Conservation (phyloP, 1,140 invertebrate species). For the Holcopasites calliopsidis region DNA sequence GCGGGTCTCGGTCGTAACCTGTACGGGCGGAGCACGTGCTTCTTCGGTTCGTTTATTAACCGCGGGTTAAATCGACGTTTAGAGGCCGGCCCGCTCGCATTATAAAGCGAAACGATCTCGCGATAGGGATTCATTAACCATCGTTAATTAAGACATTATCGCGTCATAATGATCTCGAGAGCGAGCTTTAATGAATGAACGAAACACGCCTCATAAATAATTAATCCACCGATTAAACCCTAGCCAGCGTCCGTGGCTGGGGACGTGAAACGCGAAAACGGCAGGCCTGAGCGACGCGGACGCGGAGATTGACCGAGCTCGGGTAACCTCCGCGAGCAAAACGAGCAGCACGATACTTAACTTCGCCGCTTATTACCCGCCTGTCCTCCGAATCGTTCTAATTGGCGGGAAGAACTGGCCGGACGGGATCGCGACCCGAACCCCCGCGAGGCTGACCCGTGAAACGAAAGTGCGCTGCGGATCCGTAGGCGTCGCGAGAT, state of each 20-base stretch:
- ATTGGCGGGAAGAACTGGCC: conserved; percentile 39
- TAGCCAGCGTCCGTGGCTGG: conserved; percentile 71
- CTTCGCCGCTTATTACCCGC: too few relatives aligned
- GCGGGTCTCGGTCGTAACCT: conserved; percentile 35
- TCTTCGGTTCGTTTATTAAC: conserved; percentile 75
- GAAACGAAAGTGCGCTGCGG: conserved; percentile 52
- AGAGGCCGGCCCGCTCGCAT: conserved; percentile 63
- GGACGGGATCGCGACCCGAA: conserved; percentile 25
- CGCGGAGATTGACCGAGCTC: too few relatives aligned
- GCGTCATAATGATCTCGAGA: conserved; percentile 78
- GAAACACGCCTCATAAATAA: conserved; percentile 81
- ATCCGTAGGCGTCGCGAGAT: conserved; percentile 36
- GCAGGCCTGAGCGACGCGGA: conserved; percentile 12
- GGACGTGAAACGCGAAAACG: conserved; percentile 48
- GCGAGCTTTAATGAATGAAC: conserved; percentile 79
- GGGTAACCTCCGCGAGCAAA: too few relatives aligned
- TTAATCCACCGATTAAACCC: conserved; percentile 78
- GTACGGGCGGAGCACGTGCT: conserved; percentile 62
- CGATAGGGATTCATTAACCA: conserved; percentile 79
- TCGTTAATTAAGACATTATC: conserved; percentile 81
- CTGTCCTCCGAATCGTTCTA: too few relatives aligned
- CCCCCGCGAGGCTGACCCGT: conserved; percentile 48
- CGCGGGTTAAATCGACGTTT: conserved; percentile 76
- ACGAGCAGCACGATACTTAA: too few relatives aligned
- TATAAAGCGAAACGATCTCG: conserved; percentile 74